Evolutionary conservation across 23 tunicate genomes (phyloP), one percentile per base, ranked within the genome.

Genomic region (Corella eumyota): DNA sequence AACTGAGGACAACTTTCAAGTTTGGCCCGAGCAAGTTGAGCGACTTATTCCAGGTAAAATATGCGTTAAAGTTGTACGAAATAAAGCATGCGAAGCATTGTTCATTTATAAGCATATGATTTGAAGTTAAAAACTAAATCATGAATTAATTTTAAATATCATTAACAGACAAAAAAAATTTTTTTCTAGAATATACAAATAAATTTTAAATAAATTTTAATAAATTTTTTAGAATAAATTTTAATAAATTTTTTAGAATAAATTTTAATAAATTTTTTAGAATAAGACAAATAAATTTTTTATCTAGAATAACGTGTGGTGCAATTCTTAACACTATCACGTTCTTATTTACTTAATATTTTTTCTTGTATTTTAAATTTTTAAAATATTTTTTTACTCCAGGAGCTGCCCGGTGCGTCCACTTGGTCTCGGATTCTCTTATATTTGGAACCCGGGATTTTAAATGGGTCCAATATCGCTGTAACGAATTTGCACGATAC

Each of bases 401-500:
- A 4, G 21, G 27, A 17, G 71, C 28, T 1, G 30, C 58, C 30
- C 23, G 61, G 38, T 76, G 83, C 31, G 83, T 76, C 15, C 83
- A 76, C 25, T 45, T 76, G 58, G 66, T 76, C 6, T 76, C 74
- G 7, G 74, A 76, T 45, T 74, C 74, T n/a, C 61, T 38, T 2
- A 34, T 45, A 0, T 67, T 55, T 32, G 83, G 83, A 67, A 67
- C 74, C 0, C 67, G 83, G 1, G 66, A 67, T 33, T 76, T 76
- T 30, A 30, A 66, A 0, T 76, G 83, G 83, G 56, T 46, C 19
- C 74, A 69, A 19, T n/a, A 58, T 1, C 25, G 53, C 15, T 76
- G 83, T 74, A 76, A 45, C 67, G 74, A 76, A 36, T 29, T 32
- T 23, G 57, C 62, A 21, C 61, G 83, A 67, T 76, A 76, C 61